Conservation (phyloP, 2,113 vertebrate genomes). For the Aphyosemion australe region DNA sequence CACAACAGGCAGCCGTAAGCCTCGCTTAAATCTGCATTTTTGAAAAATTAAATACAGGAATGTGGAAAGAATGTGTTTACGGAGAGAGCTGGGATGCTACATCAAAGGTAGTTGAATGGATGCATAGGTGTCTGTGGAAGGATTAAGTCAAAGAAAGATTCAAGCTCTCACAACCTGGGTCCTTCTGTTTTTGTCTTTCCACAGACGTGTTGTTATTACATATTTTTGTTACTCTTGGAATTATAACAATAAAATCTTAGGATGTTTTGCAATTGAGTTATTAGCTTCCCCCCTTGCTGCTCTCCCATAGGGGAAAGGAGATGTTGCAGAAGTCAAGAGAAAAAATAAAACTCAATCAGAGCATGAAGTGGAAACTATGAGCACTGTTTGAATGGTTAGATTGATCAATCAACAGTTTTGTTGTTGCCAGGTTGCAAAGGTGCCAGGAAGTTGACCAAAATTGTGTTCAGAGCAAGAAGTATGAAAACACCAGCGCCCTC, state of each 20-base stretch:
- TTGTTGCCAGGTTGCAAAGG: conserved; percentile 26
- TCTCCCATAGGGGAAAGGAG: conserved; percentile 11
- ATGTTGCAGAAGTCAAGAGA: conserved; percentile 41
- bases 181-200: conserved; percentile 58
- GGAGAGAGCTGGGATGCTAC: neutral
- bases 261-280: conserved; percentile 45
- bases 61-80: conserved; percentile 13
- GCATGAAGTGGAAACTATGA: conserved; percentile 33
- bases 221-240: conserved; percentile 73
- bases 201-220: conserved; percentile 52
- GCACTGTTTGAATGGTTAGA: conserved; percentile 4
- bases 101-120: too few relatives aligned
- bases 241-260: conserved; percentile 58
- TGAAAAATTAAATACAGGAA: conserved; percentile 21
- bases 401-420: conserved; percentile 10
- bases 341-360: neutral
- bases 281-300: conserved; percentile 34
- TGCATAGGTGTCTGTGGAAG: neutral
- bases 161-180: conserved; percentile 41
- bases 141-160: neutral
- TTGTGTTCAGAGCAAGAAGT: conserved; percentile 8
- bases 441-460: conserved; percentile 13
- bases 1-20: conserved; percentile 39
- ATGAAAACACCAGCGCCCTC: conserved; percentile 52
- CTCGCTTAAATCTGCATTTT: conserved; percentile 38